A percentile compares a stretch with the other conserved stretches of the same genome.
Conservation (phyloP, 2,113 vertebrate genomes). For the Pyxicephalus adspersus region DNA sequence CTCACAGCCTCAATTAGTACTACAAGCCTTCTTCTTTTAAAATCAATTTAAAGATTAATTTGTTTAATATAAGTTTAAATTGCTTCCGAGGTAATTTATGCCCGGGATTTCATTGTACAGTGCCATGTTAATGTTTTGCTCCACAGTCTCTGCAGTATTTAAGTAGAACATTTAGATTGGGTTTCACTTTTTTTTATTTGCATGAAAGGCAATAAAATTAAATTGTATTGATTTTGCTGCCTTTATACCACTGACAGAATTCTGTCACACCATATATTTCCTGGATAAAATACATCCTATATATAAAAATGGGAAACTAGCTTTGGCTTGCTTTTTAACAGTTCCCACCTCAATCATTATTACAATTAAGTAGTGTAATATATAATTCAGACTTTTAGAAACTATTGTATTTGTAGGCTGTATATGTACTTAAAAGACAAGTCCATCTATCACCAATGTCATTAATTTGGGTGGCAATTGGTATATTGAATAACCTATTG, state of each 20-base stretch:
- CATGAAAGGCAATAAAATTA: slow-evolving; percentile 42
- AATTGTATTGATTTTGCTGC: slow-evolving; percentile 39
- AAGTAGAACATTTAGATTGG: slow-evolving; percentile 45
- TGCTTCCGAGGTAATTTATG: slow-evolving; percentile 47
- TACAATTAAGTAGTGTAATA: not conserved
- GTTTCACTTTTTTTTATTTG: slow-evolving; percentile 33
- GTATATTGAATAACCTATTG: no score
- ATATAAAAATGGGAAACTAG: slow-evolving; percentile 3
- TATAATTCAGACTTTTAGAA: no score
- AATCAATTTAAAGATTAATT: slow-evolving; percentile 55
- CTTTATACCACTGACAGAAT: slow-evolving; percentile 28
- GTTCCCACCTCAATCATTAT: not conserved
- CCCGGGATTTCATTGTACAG: slow-evolving; percentile 29
- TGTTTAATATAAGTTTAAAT: slow-evolving; percentile 55
- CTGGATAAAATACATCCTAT: slow-evolving; percentile 5
- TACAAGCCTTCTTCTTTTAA: slow-evolving; percentile 45
- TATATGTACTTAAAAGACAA: no score
- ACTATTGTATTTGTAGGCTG: no score
- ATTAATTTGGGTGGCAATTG: no score
- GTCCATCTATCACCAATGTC: no score
- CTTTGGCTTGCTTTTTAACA: not conserved
- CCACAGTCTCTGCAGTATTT: slow-evolving; percentile 24
- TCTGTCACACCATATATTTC: slow-evolving; percentile 29
- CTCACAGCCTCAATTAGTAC: slow-evolving; percentile 49
- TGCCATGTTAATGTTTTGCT: slow-evolving; percentile 42